Conservation (phyloP, 2,797 vertebrate species). For the Sciurus carolinensis region DNA sequence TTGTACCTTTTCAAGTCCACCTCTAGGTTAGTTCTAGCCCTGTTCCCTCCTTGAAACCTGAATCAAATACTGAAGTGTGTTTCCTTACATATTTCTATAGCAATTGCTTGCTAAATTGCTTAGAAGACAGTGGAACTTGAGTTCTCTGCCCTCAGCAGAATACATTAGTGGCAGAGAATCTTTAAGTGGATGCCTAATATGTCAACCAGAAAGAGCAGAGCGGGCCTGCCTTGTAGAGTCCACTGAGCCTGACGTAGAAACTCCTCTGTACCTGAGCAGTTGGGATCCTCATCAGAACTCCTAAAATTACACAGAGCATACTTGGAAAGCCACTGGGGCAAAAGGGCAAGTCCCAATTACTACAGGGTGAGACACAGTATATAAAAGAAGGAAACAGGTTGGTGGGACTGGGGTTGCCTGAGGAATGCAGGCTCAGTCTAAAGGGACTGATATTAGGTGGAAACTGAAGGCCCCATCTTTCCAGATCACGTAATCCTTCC, state of each 20-base stretch:
- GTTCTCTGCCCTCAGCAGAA: not conserved
- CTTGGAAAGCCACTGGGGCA: not conserved
- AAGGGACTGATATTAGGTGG: not conserved
- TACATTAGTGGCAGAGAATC: not conserved
- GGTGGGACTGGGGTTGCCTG: not conserved
- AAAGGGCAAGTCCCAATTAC: not conserved
- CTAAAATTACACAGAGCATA: not conserved
- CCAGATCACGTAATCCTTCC: slow-evolving; percentile 9
- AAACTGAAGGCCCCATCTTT: not conserved
- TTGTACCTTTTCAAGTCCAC: not conserved
- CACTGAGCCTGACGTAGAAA: not conserved
- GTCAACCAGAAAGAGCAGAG: not conserved
- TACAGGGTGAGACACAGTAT: not conserved
- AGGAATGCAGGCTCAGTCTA: not conserved
- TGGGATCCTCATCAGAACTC: not conserved
- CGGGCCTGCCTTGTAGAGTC: not conserved
- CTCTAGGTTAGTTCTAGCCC: not conserved
- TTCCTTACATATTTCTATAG: slow-evolving; percentile 34
- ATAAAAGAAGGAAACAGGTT: not conserved
- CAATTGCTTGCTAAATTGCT: not conserved
- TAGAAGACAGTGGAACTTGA: not conserved
- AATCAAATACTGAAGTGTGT: not conserved
- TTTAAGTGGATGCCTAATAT: not conserved
- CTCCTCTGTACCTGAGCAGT: not conserved
- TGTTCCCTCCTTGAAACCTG: not conserved